A percentile compares a stretch with the other conserved stretches of the same genome.
These are phyloP conservation scores for Eriosoma lanigerum DNA, from an alignment of 1,140 invertebrate species.

Conservation along the genomic window DNA sequence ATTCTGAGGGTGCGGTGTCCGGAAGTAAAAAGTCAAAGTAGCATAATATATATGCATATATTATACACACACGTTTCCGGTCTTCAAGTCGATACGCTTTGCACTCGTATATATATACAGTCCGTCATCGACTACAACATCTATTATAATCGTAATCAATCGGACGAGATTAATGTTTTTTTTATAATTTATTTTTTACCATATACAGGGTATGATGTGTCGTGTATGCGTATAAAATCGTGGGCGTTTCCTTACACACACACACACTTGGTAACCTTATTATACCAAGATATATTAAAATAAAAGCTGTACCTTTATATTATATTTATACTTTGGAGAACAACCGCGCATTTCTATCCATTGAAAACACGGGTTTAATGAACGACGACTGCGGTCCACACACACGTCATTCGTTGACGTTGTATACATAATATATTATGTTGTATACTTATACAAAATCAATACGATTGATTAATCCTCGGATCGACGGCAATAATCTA, in stretches of 20 bases:
- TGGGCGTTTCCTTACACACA: neutral
- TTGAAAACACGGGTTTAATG: conserved; percentile 16
- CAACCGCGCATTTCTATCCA: neutral
- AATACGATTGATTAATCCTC: neutral
- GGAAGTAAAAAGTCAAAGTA: conserved; percentile 25
- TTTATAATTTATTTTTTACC: conserved; percentile 6
- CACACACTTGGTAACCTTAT: neutral
- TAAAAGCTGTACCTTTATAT: neutral
- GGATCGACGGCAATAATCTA: neutral
- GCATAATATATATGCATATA: neutral
- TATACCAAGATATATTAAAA: neutral
- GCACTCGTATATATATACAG: neutral
- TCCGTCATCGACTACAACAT: neutral
- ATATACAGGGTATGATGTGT: no score
- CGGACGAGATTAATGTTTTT: conserved; percentile 15
- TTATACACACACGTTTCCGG: neutral
- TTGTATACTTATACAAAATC: neutral
- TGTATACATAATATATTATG: no score
- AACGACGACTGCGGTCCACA: conserved; percentile 17
- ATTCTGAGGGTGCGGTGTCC: conserved; percentile 19
- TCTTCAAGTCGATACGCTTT: neutral
- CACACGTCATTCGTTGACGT: neutral
- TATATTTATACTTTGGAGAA: neutral
- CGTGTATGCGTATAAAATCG: neutral
- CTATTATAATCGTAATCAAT: conserved; percentile 24